Conservation (phyloP, 2,113 vertebrate genomes). For the Desmodus rotundus region DNA sequence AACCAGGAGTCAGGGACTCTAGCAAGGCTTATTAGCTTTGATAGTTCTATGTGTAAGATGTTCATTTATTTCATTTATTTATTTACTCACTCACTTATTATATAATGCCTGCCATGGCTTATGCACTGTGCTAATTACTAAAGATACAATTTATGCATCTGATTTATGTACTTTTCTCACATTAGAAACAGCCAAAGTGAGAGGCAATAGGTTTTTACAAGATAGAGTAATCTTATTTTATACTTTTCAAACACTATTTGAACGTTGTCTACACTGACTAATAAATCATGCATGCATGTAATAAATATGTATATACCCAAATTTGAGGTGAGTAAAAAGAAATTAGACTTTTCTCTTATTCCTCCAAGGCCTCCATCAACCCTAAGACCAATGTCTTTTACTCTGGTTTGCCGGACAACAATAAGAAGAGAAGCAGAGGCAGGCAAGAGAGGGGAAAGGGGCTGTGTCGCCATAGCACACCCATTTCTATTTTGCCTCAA, state of each 20-base stretch:
- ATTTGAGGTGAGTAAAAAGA: background rate
- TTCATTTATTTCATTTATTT: background rate
- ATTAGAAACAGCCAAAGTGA: background rate
- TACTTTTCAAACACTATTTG: background rate
- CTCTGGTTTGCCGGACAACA: background rate
- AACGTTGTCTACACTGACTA: background rate
- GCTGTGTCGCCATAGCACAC: background rate
- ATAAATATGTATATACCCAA: background rate
- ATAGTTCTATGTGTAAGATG: background rate
- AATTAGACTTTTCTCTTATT: conserved; percentile 3
- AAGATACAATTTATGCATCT: background rate
- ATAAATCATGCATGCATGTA: background rate
- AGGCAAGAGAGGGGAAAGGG: background rate
- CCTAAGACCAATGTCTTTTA: background rate
- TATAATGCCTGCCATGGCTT: background rate
- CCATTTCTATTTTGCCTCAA: background rate
- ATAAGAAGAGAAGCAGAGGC: background rate
- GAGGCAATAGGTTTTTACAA: background rate
- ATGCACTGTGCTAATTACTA: conserved; percentile 7
- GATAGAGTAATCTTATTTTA: background rate
- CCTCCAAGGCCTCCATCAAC: background rate
- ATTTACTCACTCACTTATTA: background rate
- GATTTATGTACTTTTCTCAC: conserved; percentile 6
- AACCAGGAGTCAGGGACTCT: background rate
- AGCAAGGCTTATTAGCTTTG: background rate